Conservation (phyloP, 2,797 vertebrate species). For the Geotrypetes seraphini region DNA sequence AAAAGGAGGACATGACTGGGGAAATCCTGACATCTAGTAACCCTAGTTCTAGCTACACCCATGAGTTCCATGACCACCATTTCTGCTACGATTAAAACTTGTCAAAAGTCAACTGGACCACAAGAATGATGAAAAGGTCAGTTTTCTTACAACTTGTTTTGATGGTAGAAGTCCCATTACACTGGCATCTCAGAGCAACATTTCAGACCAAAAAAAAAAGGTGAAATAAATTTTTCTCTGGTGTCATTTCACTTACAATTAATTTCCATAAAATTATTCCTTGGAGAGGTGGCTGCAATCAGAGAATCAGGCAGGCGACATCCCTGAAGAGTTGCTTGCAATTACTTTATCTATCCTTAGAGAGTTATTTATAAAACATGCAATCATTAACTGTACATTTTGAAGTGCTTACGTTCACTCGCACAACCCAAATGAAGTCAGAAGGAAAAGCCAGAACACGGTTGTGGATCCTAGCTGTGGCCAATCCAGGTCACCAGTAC, state of each 20-base stretch:
- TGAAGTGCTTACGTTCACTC: background rate
- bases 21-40: too few species aligned
- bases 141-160: background rate
- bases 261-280: conserved; percentile 8
- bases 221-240: conserved; percentile 2
- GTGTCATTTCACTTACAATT: background rate
- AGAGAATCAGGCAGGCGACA: background rate
- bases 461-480: too few species aligned
- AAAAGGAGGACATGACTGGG: too few species aligned
- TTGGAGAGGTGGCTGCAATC: background rate
- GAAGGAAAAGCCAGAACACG: background rate
- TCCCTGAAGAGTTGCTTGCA: background rate
- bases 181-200: background rate
- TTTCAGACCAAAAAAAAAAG: background rate
- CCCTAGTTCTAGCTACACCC: too few species aligned
- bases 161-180: background rate
- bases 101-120: too few species aligned
- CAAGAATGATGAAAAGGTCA: too few species aligned
- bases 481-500: too few species aligned
- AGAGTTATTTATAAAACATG: background rate
- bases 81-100: too few species aligned
- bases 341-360: conserved; percentile 3
- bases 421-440: background rate
- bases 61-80: too few species aligned
- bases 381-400: background rate